Percentiles rank a stretch among this genome's conserved stretches.
phyloP scores from a whole-genome alignment of 2,113 vertebrate genomes.

The Tragulus kanchil region DNA sequence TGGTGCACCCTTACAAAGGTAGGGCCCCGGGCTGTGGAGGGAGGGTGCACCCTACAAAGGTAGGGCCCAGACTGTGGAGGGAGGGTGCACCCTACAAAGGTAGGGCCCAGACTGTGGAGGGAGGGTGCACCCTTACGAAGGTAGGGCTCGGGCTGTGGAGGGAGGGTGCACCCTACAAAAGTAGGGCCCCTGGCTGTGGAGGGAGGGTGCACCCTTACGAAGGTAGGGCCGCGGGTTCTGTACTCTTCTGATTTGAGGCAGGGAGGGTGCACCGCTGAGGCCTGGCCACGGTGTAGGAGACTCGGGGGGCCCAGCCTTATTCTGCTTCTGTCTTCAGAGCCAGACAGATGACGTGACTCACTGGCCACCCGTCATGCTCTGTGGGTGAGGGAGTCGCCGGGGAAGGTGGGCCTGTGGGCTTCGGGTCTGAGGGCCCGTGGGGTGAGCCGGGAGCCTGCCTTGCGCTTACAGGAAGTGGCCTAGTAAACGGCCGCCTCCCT shows the following conservation, averaged over 20 bases:
- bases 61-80: too few species aligned
- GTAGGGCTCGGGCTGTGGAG: too few species aligned
- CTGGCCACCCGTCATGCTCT: background rate
- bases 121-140: too few species aligned
- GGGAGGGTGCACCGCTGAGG: background rate
- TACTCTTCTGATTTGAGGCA: background rate
- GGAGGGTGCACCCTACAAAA: too few species aligned
- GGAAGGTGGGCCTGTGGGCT: background rate
- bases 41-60: too few species aligned
- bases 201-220: conserved; percentile 95
- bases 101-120: too few species aligned
- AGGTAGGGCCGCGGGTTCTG: conserved; percentile 85
- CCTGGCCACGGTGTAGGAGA: background rate
- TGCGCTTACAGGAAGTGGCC: background rate
- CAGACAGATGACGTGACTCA: background rate
- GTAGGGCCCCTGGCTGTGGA: too few species aligned
- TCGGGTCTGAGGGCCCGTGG: background rate
- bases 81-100: too few species aligned
- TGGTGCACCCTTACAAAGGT: conserved; percentile 97
- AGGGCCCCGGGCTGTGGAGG: background rate
- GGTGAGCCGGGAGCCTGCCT: background rate
- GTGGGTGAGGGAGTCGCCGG: background rate
- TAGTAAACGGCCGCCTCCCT: background rate
- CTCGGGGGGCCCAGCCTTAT: background rate
- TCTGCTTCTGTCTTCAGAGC: background rate